Evolutionary conservation across 2,888 invertebrate species (phyloP).

Genomic region (Venustoraphidia nigricollis): DNA sequence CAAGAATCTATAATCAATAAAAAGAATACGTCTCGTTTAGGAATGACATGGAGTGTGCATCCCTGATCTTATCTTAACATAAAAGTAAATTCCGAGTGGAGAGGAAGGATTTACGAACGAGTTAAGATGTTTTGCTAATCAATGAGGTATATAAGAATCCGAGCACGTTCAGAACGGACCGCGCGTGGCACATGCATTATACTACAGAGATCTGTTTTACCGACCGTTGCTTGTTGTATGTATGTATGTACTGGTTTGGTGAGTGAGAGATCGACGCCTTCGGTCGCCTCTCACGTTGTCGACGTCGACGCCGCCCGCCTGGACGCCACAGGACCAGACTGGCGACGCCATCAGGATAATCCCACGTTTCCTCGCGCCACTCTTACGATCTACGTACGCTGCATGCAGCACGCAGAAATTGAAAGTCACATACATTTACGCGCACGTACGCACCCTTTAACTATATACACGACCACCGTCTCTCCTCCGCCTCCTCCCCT

Average conservation of each 20-base stretch:
- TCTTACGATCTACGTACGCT: too few species aligned
- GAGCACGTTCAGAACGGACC: slow-evolving; percentile 22
- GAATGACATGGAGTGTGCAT: too few species aligned
- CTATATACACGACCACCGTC: too few species aligned
- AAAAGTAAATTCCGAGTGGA: too few species aligned
- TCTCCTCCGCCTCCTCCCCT: too few species aligned
- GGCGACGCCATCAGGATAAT: slow-evolving; percentile 28
- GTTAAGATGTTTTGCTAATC: slow-evolving; percentile 3
- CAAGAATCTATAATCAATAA: too few species aligned
- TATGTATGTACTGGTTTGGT: too few species aligned
- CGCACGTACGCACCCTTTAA: slow-evolving; percentile 16
- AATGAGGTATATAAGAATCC: slow-evolving; percentile 15
- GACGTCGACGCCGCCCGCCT: slow-evolving; percentile 13
- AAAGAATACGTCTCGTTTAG: too few species aligned
- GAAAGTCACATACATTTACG: slow-evolving; percentile 28
- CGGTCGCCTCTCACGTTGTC: slow-evolving; percentile 11
- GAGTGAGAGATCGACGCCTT: slow-evolving; percentile 5
- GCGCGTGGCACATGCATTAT: background rate
- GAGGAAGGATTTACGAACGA: background rate
- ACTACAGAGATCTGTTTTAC: too few species aligned
- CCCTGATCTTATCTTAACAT: too few species aligned
- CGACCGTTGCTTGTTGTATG: too few species aligned
- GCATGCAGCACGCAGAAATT: slow-evolving; percentile 17
- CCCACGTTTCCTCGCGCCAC: slow-evolving; percentile 21
- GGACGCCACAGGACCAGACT: slow-evolving; percentile 25